phyloP scores from a whole-genome alignment of 2,797 vertebrate species.

The Nothura maculosa region DNA sequence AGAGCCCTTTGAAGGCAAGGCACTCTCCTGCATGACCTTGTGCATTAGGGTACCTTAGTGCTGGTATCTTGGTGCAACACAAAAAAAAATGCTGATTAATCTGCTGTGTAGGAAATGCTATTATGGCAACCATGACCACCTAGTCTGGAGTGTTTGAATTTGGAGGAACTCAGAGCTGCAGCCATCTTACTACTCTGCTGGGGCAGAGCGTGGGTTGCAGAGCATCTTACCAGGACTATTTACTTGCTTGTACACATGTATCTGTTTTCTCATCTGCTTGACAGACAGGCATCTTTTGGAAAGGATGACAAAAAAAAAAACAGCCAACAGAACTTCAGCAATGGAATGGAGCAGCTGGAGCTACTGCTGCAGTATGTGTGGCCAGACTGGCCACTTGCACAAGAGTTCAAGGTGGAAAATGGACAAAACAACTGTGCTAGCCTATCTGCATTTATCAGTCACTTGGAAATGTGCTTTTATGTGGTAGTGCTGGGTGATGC shows the following conservation, averaged over 20 bases:
- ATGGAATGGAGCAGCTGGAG: neutral
- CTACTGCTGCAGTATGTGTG: rapidly evolving
- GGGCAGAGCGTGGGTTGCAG: neutral
- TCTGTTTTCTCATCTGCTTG: rapidly evolving
- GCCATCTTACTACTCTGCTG: no score
- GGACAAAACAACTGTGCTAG: neutral
- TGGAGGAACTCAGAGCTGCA: neutral
- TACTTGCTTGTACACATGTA: neutral
- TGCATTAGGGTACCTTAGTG: neutral
- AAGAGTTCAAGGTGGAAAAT: neutral
- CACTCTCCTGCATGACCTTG: neutral
- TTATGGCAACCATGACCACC: neutral
- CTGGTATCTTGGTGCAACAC: neutral
- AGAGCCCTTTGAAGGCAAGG: neutral
- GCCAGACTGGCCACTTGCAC: neutral
- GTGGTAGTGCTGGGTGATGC: neutral
- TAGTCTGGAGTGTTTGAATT: neutral
- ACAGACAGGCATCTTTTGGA: neutral
- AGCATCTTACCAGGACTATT: neutral
- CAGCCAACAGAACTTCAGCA: neutral
- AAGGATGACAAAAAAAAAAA: neutral
- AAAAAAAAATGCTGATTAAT: neutral
- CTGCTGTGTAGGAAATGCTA: neutral
- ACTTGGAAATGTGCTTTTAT: rapidly evolving
- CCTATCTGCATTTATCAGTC: neutral